These are phyloP conservation scores for Ardeotis arabs DNA, from an alignment of 2,113 vertebrate genomes.

Conservation along the genomic window DNA sequence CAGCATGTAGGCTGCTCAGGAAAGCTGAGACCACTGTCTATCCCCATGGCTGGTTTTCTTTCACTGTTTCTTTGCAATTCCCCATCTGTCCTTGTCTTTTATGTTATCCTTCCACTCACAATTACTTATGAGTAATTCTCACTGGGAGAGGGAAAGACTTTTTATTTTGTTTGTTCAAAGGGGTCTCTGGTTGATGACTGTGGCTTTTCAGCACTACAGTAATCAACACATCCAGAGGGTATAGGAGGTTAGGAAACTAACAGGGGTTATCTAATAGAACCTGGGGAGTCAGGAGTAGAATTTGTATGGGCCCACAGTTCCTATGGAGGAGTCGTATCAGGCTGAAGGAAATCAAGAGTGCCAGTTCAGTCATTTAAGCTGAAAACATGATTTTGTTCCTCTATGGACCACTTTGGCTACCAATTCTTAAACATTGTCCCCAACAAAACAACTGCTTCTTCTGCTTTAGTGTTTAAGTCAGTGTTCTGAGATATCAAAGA, in stretches of 20 bases:
- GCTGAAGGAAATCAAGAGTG: background rate
- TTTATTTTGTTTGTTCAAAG: background rate
- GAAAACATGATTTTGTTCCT: background rate
- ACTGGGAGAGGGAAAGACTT: background rate
- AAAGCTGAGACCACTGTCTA: background rate
- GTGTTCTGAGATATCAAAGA: background rate
- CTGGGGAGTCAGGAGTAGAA: background rate
- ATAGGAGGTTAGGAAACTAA: background rate
- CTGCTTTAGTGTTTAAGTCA: background rate
- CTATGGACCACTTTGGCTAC: background rate
- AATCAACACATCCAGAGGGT: background rate
- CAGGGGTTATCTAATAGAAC: background rate
- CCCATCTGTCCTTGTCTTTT: conserved; percentile 1
- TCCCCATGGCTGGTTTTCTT: background rate
- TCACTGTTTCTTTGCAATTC: background rate
- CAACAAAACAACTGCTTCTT: background rate
- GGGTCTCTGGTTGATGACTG: background rate
- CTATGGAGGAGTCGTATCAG: rapidly evolving
- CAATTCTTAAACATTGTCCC: background rate
- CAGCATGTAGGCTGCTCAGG: background rate
- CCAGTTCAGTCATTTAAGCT: background rate
- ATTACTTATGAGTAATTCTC: background rate
- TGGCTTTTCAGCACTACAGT: background rate
- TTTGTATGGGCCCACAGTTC: rapidly evolving
- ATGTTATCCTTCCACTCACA: background rate